Evolutionary conservation across 2,888 invertebrate species (phyloP), one percentile per base, ranked within the genome.

Genomic region (Drosophila kanekoi): DNA sequence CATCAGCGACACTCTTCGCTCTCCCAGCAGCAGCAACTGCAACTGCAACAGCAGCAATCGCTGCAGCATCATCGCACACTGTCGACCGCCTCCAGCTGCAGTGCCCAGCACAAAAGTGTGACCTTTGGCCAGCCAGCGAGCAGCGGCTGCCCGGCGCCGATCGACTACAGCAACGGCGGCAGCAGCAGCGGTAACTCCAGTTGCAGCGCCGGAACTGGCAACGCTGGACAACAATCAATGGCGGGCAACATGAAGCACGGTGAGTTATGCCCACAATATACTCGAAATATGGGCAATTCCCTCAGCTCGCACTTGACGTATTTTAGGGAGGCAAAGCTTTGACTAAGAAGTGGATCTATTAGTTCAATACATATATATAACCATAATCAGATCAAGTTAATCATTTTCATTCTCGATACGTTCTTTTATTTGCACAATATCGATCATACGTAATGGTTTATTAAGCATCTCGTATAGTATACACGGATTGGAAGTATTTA

Each of bases 161-260:
- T 81, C 45, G 89, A 84, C 75, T 83, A 83, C 73, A 85, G 79
- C 72, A 84, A 81, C 77, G 79, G 74, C 69, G 81, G 79, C 72
- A 82, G 82, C 73, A 81, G 81, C 74, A 85, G 86, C 75, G 90
- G 89, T 67, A 90, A 90, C 70, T 87, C 90, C 85, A 89, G 87
- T 82, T 91, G 91, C 79, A 91, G 91, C 73, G 90, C 91, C 81
- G 88, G 51, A 11, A 52, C 90, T 77, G 87, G 89, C 79, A 89
- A 90, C 83, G 84, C 87, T 81, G 91, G 89, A 87, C 87, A 89
- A 89, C 92, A 92, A 92, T 90, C 92, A 91, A 92, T 92, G 92
- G 92, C 92, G 91, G 92, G 92, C 79, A 92, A 92, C 90, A 92
- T 92, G 92, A 92, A 92, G 89, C 92, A 92, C 91, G 92, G 92